Evolutionary conservation across 2,888 invertebrate species (phyloP), one percentile per base, ranked within the genome.

Genomic region (Amiota minor): DNA sequence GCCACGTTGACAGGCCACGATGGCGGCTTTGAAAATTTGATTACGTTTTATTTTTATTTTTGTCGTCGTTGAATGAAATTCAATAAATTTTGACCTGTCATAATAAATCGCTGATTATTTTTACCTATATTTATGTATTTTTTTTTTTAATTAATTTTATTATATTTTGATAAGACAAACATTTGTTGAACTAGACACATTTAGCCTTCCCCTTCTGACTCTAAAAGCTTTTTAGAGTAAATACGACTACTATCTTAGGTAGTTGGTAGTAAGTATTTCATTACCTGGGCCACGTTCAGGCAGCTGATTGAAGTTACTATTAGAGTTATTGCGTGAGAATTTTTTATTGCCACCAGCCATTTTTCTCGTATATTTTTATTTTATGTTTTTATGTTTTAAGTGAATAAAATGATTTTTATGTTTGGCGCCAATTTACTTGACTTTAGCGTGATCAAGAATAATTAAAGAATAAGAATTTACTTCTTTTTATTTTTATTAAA

Each of bases 211-310:
- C 20, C 55, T 67, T 47, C 49, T 65, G 65, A 68, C n/a, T n/a
- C n/a, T 50, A 68, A 50, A 46, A 35, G 16, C 62, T 10, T 50
- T 50, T 50, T 20, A 16, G 23, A 61, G 61, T 16, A 61, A 35
- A 20, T 35, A 62, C 10, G 1, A 11, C 35, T 14, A 11, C 11
- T 35, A 65, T 20, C 47, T 16, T 8, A 16, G n/a, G 55, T 14
- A 20, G 9, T 59, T 35, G 35, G 35, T 62, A 12, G 2, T 35
- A 62, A 9, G 20, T 62, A 50, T 8, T 64, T 49, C 69, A 74
- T 89, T 89, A 90, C 90, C 90, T 90, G 90, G 90, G 77, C 90
- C 90, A 84, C 90, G 87, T 82, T 90, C 89, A 50, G 89, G 90
- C 79, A 90, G 80, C 77, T 86, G 82, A 73, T 82, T 85, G 75